Evolutionary conservation across 1,140 invertebrate genomes (phyloP), one percentile per base, ranked within the genome.

Genomic region (Macrocentrus cingulum): DNA sequence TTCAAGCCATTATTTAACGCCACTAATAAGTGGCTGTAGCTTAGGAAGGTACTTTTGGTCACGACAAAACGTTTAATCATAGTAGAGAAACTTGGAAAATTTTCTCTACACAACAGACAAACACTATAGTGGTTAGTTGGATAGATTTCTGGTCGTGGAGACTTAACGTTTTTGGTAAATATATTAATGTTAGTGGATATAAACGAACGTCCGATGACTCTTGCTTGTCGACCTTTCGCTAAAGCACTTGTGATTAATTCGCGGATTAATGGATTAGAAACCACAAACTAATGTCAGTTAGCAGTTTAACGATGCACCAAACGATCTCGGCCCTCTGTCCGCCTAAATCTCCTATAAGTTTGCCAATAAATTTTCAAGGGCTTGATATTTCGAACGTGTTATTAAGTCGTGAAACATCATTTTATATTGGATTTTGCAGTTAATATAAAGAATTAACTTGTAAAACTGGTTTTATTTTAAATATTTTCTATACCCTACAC

Each of bases 211-310:
- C 18, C 1, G 9, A 15, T 39, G 18, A 16, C 46, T 52, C 9
- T 32, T 7, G 20, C 32, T n/a, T n/a, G 34, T 36, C 49, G 15
- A 56, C 37, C 42, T 51, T 20, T 13, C 16, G 37, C 52, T 55
- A 51, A 59, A 29, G 51, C 51, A 32, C 48, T 45, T 57, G 64
- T 73, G 69, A 73, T 71, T 69, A 73, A 71, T 71, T 66, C 65
- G 65, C 53, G 67, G 71, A 73, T 73, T 73, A 72, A 72, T 72
- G 69, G 70, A 72, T 72, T 71, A 66, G 67, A 71, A 69, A 68
- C 68, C 70, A 65, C 69, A 60, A 63, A 68, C 67, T 73, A 70
- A 73, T 73, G 67, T 65, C 66, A 67, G 63, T 71, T 71, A 64
- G 67, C 67, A 34, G 41, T 50, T 50, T 50, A 50, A 58, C 55